phyloP scores from a whole-genome alignment of 2,888 invertebrate genomes.

The Eledona agricola region DNA sequence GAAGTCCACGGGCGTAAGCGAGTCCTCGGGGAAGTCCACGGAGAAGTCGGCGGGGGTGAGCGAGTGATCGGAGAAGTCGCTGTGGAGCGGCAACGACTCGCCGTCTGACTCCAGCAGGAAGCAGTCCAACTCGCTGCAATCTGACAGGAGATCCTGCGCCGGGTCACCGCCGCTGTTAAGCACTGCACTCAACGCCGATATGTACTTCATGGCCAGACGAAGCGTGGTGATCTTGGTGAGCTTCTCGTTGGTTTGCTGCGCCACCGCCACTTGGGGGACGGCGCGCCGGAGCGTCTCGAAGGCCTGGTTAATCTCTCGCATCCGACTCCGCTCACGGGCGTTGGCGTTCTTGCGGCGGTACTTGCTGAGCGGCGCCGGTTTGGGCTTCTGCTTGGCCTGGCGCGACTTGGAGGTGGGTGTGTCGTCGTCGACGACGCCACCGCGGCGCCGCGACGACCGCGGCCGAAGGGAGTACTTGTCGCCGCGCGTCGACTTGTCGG shows the following conservation, averaged over 20 bases:
- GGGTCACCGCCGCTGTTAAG: constrained; percentile 49
- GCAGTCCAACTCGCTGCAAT: constrained; percentile 61
- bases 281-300: constrained; percentile 70
- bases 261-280: constrained; percentile 63
- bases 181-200: constrained; percentile 63
- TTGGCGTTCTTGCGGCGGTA: constrained; percentile 76
- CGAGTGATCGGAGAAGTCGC: constrained; percentile 59
- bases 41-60: constrained; percentile 59
- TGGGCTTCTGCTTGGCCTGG: constrained; percentile 55
- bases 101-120: constrained; percentile 68
- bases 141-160: constrained; percentile 52
- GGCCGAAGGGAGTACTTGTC: constrained; percentile 62
- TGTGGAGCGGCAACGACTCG: constrained; percentile 57
- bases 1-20: constrained; percentile 58
- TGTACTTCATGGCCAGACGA: constrained; percentile 73
- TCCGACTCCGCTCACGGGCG: constrained; percentile 71
- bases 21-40: constrained; percentile 58
- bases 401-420: constrained; percentile 37
- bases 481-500: constrained; percentile 48
- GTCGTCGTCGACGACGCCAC: constrained; percentile 31
- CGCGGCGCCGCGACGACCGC: constrained; percentile 51
- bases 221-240: constrained; percentile 75
- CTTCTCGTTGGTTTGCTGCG: constrained; percentile 64
- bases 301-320: constrained; percentile 75
- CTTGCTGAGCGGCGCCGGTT: constrained; percentile 69